Evolutionary conservation across 2,888 invertebrate genomes (phyloP).

Genomic region (Dugesia japonica): DNA sequence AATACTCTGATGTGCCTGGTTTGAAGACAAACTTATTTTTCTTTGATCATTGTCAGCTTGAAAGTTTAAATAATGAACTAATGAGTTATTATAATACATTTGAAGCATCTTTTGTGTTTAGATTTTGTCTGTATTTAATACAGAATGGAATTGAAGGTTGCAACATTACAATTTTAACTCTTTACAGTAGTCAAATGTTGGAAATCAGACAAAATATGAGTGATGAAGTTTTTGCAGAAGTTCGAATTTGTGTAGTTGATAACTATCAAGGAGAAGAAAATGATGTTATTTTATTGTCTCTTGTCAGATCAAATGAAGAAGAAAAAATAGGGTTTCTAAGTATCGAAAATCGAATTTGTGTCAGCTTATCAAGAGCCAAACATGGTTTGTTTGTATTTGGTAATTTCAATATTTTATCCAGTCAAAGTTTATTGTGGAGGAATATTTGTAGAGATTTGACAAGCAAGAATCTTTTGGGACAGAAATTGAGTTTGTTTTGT

Average conservation of each 20-base stretch:
- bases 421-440: conserved; percentile 38
- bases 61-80: conserved; percentile 26
- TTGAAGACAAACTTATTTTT: conserved; percentile 34
- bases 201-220: not conserved
- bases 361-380: conserved; percentile 60
- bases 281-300: conserved; percentile 44
- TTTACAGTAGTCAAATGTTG: conserved; percentile 35
- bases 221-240: conserved; percentile 40
- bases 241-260: conserved; percentile 58
- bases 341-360: conserved; percentile 60
- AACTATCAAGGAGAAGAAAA: conserved; percentile 63
- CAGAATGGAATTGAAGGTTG: conserved; percentile 32
- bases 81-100: conserved; percentile 33
- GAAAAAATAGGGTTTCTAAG: conserved; percentile 44
- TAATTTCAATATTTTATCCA: conserved; percentile 39
- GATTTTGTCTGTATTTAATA: conserved; percentile 32
- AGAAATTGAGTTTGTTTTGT: conserved; percentile 35
- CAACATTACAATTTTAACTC: conserved; percentile 35
- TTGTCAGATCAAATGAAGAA: conserved; percentile 43
- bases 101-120: conserved; percentile 34
- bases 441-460: conserved; percentile 35
- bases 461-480: conserved; percentile 46
- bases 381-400: conserved; percentile 44
- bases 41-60: conserved; percentile 34
- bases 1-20: conserved; percentile 27